Evolutionary conservation across 2,113 vertebrate species (phyloP).

Genomic region (Orientallactaga bullata): DNA sequence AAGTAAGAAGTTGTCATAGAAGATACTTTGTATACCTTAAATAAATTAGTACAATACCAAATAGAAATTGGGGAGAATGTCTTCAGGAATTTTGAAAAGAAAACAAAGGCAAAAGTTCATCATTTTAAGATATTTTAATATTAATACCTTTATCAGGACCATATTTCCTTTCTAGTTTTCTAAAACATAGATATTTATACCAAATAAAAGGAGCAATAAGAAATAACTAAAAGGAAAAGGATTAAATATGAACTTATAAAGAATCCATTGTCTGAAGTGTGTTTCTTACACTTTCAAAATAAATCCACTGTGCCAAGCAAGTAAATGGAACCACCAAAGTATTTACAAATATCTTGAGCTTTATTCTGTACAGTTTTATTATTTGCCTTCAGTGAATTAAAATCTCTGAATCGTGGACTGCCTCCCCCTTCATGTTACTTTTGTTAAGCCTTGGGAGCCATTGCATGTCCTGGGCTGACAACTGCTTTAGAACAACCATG

Average conservation of each 20-base stretch:
- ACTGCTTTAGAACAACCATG: constrained; percentile 26
- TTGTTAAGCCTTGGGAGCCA: background rate
- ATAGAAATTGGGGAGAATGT: background rate
- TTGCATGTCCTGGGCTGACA: constrained; percentile 11
- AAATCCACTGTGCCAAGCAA: constrained; percentile 44
- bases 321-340: constrained; percentile 64
- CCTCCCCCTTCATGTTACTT: background rate
- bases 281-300: constrained; percentile 42
- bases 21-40: background rate
- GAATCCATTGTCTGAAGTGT: constrained; percentile 12
- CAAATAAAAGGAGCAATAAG: constrained; percentile 62
- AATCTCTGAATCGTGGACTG: background rate
- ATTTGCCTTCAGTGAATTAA: constrained; percentile 22
- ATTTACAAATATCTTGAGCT: constrained; percentile 29
- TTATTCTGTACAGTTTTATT: constrained; percentile 51
- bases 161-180: constrained; percentile 48
- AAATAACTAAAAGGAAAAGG: constrained; percentile 43
- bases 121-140: constrained; percentile 46
- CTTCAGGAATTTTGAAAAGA: background rate
- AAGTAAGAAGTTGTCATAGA: background rate
- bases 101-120: constrained; percentile 24
- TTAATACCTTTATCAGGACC: background rate
- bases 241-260: constrained; percentile 65
- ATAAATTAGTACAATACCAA: background rate
- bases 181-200: constrained; percentile 7